Evolutionary conservation across 2,888 invertebrate species (phyloP).

Genomic region (Sipha maydis): DNA sequence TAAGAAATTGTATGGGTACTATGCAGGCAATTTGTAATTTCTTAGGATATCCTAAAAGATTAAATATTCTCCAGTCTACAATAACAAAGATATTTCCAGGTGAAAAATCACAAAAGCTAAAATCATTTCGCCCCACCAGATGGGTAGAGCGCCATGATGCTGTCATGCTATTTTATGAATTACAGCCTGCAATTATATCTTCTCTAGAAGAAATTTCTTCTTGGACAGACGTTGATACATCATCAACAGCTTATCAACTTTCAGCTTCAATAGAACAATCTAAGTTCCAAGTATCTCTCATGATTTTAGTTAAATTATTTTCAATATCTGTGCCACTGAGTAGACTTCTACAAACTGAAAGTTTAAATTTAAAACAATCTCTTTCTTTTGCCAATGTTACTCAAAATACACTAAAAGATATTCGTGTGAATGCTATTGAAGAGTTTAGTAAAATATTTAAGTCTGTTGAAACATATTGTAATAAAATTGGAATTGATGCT

Average conservation of each 20-base stretch:
- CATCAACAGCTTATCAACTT: constrained; percentile 32
- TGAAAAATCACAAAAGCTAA: not conserved
- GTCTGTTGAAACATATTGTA: constrained; percentile 15
- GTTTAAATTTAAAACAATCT: constrained; percentile 27
- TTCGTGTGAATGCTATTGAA: constrained; percentile 18
- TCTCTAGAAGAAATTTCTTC: constrained; percentile 52
- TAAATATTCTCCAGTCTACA: not conserved
- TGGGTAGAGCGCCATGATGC: too few species aligned
- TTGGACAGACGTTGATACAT: constrained; percentile 49
- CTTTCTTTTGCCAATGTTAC: constrained; percentile 19
- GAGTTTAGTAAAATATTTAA: not conserved
- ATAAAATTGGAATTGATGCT: constrained; percentile 8
- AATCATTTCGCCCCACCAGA: too few species aligned
- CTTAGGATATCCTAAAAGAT: constrained; percentile 32
- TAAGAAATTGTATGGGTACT: too few species aligned
- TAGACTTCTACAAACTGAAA: constrained; percentile 17
- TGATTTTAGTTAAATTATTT: constrained; percentile 32
- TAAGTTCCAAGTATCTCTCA: constrained; percentile 21
- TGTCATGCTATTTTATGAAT: constrained; percentile 49
- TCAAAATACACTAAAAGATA: too few species aligned
- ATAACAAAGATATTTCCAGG: not conserved
- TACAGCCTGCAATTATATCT: constrained; percentile 35
- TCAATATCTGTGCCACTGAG: constrained; percentile 25
- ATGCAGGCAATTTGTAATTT: constrained; percentile 16
- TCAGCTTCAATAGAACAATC: constrained; percentile 13